Conservation (phyloP, 2,888 invertebrate species). For the Diaprepes abbreviatus region DNA sequence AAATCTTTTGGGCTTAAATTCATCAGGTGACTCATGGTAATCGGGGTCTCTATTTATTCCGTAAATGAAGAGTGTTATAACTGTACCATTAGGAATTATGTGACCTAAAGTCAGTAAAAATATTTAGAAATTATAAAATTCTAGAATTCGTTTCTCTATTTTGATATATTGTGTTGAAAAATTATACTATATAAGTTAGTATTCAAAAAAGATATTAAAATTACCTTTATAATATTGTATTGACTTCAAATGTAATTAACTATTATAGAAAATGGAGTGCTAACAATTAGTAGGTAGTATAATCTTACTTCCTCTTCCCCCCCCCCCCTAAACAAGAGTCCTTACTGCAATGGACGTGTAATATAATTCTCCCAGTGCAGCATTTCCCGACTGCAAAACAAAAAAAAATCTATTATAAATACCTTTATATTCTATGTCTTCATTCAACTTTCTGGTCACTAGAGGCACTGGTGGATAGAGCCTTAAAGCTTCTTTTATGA, state of each 20-base stretch:
- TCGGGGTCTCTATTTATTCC: slow-evolving; percentile 44
- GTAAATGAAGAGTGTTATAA: slow-evolving; percentile 16
- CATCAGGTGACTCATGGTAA: slow-evolving; percentile 40
- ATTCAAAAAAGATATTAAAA: too few relatives aligned
- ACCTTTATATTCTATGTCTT: slow-evolving; percentile 25
- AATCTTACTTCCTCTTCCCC: background rate
- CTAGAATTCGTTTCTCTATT: background rate
- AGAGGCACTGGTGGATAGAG: slow-evolving; percentile 72
- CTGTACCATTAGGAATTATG: slow-evolving; percentile 13
- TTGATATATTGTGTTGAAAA: background rate
- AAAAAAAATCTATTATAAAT: too few relatives aligned
- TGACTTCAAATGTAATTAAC: too few relatives aligned
- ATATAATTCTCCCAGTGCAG: too few relatives aligned
- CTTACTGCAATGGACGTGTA: background rate
- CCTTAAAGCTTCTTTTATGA: slow-evolving; percentile 72
- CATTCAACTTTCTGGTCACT: slow-evolving; percentile 63
- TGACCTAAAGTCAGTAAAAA: slow-evolving; percentile 27
- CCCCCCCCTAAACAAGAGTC: background rate
- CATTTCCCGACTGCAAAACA: too few relatives aligned
- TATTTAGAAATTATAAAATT: background rate
- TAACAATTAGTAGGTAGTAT: background rate
- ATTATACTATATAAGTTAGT: background rate
- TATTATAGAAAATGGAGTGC: background rate
- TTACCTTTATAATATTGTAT: too few relatives aligned
- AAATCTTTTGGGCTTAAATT: slow-evolving; percentile 46